Base-by-base conservation (phyloP, 2,797 vertebrate species). In the Sciurus vulgaris region DNA sequence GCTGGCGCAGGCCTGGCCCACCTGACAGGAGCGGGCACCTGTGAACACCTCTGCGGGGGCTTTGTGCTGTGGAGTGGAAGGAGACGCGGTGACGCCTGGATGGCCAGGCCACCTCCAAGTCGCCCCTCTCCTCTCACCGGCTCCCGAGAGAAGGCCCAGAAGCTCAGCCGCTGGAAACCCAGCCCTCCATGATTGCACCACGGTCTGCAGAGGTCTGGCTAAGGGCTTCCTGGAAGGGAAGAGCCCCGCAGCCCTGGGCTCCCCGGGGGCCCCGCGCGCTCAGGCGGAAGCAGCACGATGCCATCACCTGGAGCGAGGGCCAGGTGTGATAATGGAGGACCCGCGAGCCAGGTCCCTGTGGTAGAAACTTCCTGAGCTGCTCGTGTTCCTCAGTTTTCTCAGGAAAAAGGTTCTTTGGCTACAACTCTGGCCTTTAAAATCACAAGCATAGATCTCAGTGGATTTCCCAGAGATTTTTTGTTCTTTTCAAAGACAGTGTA, bases 261-360 rank as follows among this genome's bases (percentile, higher is more conserved):
- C 38, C 38, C 38, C 38, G 38, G 38, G 38, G 38, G 38, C 3
- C 38, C 38, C 38, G 38, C 38, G 38, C 38, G 38, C 98, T 99
- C 99, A 99, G 98, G 98, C 98, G 98, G 99, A 99, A 99, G 99
- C 98, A 99, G 99, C 98, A 98, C 98, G 98, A 99, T 99, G 99
- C 99, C 99, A 99, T 99, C 99, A 99, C 99, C 99, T 98, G 98
- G 98, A 98, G 98, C 96, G 95, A 83, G 96, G 91, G 95, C 93
- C 97, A 97, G 97, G 96, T 97, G 91, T 86, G 51, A 91, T 98
- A 97, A 97, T 91, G 96, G 97, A 98, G 96, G 96, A 6, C 49
- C 3, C 44, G 20, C 84, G 79, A 93, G 89, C 69, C 41, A 93
- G 76, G 82, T 35, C 91, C 95, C 65, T 35, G 51, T 30, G 38